Evolutionary conservation across 2,888 invertebrate species (phyloP).

Genomic region (Meteorus cinctellus): DNA sequence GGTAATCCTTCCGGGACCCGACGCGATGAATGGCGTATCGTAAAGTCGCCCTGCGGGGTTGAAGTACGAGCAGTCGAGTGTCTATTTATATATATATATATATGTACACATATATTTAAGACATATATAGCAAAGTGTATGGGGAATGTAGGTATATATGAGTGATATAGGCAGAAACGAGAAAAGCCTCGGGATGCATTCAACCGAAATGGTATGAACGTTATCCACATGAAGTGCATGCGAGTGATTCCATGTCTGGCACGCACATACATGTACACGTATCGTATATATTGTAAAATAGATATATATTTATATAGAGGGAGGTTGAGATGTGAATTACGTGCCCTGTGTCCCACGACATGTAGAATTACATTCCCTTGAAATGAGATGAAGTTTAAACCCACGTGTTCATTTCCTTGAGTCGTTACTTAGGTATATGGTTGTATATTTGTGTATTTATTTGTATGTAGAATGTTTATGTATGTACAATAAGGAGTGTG

Average conservation of each 20-base stretch:
- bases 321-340: constrained; percentile 44
- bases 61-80: constrained; percentile 12
- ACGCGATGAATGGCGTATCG: constrained; percentile 47
- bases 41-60: constrained; percentile 44
- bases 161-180: constrained; percentile 33
- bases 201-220: constrained; percentile 25
- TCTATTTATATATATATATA: not conserved
- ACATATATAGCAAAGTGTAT: not conserved
- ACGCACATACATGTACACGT: not conserved
- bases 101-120: constrained; percentile 4
- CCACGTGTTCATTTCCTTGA: constrained; percentile 30
- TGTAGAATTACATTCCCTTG: constrained; percentile 64
- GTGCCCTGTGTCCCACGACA: constrained; percentile 38
- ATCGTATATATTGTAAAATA: not conserved
- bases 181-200: constrained; percentile 25
- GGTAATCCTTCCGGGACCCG: constrained; percentile 51
- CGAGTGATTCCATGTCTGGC: constrained; percentile 16
- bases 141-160: constrained; percentile 8
- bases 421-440: constrained; percentile 17
- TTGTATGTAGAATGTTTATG: constrained; percentile 11
- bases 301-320: not conserved
- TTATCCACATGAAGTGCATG: not conserved
- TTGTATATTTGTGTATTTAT: constrained; percentile 20
- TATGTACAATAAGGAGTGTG: constrained; percentile 29
- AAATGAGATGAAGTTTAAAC: constrained; percentile 28